Evolutionary conservation across 2,797 vertebrate genomes (phyloP).

Genomic region (Holocentrus rufus): DNA sequence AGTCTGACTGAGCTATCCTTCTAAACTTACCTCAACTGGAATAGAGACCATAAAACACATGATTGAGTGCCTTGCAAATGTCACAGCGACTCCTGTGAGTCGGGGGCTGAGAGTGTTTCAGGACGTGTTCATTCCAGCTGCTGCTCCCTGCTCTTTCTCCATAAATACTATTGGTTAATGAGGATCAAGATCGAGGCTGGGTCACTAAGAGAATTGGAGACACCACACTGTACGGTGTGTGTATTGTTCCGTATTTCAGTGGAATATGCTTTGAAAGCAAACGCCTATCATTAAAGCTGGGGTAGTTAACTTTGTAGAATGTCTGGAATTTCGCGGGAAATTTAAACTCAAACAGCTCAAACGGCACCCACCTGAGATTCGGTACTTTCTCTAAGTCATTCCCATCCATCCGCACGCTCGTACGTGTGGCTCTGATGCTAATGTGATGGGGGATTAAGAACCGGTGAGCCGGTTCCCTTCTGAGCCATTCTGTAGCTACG

Average conservation of each 20-base stretch:
- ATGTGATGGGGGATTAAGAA: too few species aligned
- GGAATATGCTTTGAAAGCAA: too few species aligned
- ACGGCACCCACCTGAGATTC: too few species aligned
- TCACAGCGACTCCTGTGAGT: conserved; percentile 25
- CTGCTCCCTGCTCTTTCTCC: conserved; percentile 5
- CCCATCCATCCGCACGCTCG: too few species aligned
- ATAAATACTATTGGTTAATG: conserved; percentile 11
- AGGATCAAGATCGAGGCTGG: conserved; percentile 8
- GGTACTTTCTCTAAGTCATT: too few species aligned
- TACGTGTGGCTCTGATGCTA: too few species aligned
- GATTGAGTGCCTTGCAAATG: conserved; percentile 28
- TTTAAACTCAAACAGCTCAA: too few species aligned
- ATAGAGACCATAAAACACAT: conserved; percentile 23
- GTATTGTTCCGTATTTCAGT: neutral
- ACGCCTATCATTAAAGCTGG: too few species aligned
- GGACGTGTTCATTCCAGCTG: conserved; percentile 27
- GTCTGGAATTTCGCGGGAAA: too few species aligned
- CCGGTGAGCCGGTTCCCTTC: too few species aligned
- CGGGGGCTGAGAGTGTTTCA: conserved; percentile 2
- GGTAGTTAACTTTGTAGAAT: too few species aligned
- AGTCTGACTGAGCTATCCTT: conserved; percentile 1
- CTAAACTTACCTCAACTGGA: conserved; percentile 24
- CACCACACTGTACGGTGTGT: neutral
- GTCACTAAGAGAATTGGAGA: conserved; percentile 5
- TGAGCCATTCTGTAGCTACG: too few species aligned